A percentile compares a stretch with the other conserved stretches of the same genome.
phyloP scores from a whole-genome alignment of 2,797 vertebrate genomes.

The Fringilla coelebs region DNA sequence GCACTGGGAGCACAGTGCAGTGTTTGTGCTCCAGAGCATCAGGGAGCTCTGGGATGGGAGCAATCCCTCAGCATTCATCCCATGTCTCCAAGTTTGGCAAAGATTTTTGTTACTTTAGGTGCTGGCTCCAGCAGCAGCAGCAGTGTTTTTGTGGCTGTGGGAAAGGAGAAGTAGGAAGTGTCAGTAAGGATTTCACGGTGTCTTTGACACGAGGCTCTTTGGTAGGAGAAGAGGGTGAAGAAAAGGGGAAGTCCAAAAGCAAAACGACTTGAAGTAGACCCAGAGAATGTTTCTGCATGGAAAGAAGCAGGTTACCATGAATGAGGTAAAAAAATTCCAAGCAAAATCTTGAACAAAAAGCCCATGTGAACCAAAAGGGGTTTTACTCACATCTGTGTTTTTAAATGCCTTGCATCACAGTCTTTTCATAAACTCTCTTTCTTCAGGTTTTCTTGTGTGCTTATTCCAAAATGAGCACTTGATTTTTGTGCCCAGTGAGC shows the following conservation, averaged over 20 bases:
- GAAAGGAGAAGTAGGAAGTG: not conserved
- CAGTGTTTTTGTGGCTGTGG: not conserved
- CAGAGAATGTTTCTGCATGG: rapidly evolving
- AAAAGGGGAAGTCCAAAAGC: not conserved
- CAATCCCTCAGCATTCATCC: not conserved
- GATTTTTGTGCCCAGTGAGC: not conserved
- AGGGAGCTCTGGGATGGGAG: not conserved
- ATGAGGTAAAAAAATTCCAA: not conserved
- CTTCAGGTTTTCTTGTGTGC: not conserved
- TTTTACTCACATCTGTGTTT: not conserved
- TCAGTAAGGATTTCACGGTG: not conserved
- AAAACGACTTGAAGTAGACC: not conserved
- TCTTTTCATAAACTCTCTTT: not conserved
- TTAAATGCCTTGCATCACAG: not conserved
- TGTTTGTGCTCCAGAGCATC: not conserved
- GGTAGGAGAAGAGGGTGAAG: not conserved
- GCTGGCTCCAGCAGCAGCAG: not conserved
- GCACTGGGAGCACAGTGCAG: not conserved
- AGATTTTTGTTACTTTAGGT: not conserved
- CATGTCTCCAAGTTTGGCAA: not conserved
- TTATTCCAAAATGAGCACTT: not conserved
- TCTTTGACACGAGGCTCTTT: not conserved
- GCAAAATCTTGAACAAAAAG: not conserved
- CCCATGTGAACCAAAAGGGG: rapidly evolving
- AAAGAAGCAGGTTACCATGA: not conserved